A percentile compares a stretch with the other conserved stretches of the same genome.
Evolutionary conservation across 1,140 invertebrate species (phyloP).

Genomic region (Philotrypesis tridentata): DNA sequence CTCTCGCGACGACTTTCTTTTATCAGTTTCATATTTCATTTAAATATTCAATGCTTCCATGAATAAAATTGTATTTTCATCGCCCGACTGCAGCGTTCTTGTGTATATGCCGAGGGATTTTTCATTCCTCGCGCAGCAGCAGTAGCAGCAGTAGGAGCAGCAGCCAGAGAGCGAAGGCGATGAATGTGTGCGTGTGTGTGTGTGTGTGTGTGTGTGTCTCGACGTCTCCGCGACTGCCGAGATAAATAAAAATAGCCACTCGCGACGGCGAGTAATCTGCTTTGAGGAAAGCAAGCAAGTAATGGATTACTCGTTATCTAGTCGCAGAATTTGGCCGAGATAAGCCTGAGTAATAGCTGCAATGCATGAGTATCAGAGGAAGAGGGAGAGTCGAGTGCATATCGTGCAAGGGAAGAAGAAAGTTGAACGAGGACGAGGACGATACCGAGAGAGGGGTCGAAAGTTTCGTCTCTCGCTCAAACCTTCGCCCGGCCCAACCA

Average conservation of each 20-base stretch:
- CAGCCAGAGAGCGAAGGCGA: background rate
- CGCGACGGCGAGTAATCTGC: background rate
- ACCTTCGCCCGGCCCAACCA: background rate
- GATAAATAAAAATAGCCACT: background rate
- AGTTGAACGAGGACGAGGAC: background rate
- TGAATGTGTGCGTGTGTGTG: too few relatives aligned
- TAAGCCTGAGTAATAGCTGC: conserved; percentile 1
- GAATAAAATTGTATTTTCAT: background rate
- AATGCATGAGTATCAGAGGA: background rate
- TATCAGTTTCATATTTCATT: background rate
- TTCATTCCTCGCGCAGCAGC: background rate
- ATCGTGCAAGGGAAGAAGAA: background rate
- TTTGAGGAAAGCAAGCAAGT: background rate
- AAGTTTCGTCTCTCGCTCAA: background rate
- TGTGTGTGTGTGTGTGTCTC: too few relatives aligned
- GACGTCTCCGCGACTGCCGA: too few relatives aligned
- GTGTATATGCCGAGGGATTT: background rate
- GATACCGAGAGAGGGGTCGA: background rate
- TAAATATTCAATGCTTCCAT: background rate
- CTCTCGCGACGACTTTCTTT: background rate
- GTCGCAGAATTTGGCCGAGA: background rate
- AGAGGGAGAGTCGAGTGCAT: background rate
- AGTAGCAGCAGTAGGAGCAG: too few relatives aligned
- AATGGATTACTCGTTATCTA: background rate
- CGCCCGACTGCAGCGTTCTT: background rate